Conservation (phyloP, 2,888 invertebrate species). For the Apodemia zela region DNA sequence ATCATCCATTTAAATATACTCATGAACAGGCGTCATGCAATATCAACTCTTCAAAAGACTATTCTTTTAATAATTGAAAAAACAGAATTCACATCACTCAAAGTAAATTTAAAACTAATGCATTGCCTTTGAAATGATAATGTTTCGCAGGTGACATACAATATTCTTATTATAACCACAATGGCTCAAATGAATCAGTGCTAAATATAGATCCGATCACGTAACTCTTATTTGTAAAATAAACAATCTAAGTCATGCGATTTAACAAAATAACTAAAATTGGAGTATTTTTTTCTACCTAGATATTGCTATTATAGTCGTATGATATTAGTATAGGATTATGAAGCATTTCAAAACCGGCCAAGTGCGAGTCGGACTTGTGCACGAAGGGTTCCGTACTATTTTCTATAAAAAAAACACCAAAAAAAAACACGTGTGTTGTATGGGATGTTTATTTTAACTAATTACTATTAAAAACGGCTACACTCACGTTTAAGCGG, state of each 20-base stretch:
- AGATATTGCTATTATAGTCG: background rate
- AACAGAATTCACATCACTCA: background rate
- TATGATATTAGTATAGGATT: background rate
- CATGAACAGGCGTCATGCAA: too few relatives aligned
- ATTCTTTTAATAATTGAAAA: background rate
- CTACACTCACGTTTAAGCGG: too few relatives aligned
- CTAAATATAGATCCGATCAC: slow-evolving; percentile 27
- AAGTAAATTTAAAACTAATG: slow-evolving; percentile 1
- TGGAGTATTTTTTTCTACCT: background rate
- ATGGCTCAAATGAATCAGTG: slow-evolving; percentile 27
- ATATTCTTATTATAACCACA: slow-evolving; percentile 20
- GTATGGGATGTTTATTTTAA: too few relatives aligned
- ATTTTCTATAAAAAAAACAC: background rate
- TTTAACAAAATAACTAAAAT: slow-evolving; percentile 23
- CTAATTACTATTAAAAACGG: too few relatives aligned
- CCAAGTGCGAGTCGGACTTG: too few relatives aligned
- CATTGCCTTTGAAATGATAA: slow-evolving; percentile 12
- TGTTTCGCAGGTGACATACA: slow-evolving; percentile 7
- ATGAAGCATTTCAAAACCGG: too few relatives aligned
- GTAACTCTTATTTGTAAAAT: slow-evolving; percentile 15
- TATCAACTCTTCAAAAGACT: too few relatives aligned
- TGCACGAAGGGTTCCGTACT: too few relatives aligned
- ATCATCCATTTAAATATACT: too few relatives aligned
- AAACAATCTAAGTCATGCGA: slow-evolving; percentile 1
- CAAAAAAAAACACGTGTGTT: too few relatives aligned